Evolutionary conservation across 1,140 invertebrate species (phyloP).

Genomic region (Drosophila arizonae): DNA sequence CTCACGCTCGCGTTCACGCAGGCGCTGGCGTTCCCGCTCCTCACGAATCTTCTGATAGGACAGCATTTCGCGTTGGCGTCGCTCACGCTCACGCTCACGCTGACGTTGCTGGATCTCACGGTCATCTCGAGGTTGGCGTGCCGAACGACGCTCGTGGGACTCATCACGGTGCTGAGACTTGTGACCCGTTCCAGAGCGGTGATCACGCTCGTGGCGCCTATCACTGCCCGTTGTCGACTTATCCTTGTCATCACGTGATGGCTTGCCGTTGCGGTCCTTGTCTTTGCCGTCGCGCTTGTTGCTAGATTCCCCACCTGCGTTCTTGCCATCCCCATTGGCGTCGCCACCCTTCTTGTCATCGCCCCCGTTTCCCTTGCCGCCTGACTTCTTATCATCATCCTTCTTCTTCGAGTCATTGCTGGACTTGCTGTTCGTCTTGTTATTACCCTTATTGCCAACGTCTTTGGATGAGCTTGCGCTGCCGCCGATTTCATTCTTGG

Average conservation of each 20-base stretch:
- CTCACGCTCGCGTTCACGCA: conserved; percentile 89
- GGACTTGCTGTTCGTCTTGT: conserved; percentile 35
- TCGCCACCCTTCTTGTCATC: conserved; percentile 56
- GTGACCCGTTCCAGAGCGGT: conserved; percentile 48
- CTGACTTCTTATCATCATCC: conserved; percentile 56
- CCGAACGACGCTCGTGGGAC: conserved; percentile 46
- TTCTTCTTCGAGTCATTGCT: conserved; percentile 56
- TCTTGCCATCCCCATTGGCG: conserved; percentile 39
- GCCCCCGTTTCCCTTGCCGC: conserved; percentile 38
- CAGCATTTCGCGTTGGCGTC: conserved; percentile 76
- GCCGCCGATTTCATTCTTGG: conserved; percentile 84
- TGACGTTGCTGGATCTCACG: conserved; percentile 75
- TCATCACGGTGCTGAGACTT: conserved; percentile 42
- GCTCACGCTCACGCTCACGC: conserved; percentile 69
- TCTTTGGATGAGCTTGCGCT: conserved; percentile 49
- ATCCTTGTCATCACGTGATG: conserved; percentile 52
- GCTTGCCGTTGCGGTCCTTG: conserved; percentile 44
- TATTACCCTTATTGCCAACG: conserved; percentile 67
- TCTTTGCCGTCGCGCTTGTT: conserved; percentile 65
- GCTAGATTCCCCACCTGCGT: conserved; percentile 22
- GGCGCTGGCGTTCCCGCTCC: conserved; percentile 90
- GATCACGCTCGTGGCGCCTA: conserved; percentile 62
- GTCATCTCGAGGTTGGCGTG: conserved; percentile 65
- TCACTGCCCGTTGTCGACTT: conserved; percentile 48
- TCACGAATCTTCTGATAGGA: conserved; percentile 84